Percentiles rank a stretch among this genome's conserved stretches.
phyloP scores from a whole-genome alignment of 1,140 invertebrate species.

The Halesus radiatus region DNA sequence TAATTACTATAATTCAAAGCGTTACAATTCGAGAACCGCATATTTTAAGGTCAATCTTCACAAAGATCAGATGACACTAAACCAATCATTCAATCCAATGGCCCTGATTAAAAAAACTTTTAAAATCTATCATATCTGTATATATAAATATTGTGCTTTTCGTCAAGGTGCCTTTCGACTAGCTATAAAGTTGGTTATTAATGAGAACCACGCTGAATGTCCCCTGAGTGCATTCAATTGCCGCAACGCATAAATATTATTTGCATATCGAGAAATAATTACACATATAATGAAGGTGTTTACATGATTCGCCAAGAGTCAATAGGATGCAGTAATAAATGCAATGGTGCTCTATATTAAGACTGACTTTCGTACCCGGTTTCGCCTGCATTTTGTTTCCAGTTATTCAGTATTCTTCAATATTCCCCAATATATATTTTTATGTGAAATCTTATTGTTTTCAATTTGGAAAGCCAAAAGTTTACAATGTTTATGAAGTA shows the following conservation, averaged over 20 bases:
- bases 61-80: background rate
- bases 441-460: too few species aligned
- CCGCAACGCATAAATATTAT: background rate
- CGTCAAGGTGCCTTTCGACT: background rate
- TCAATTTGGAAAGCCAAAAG: too few species aligned
- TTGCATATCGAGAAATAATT: conserved; percentile 23
- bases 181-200: background rate
- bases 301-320: background rate
- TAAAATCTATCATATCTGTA: background rate
- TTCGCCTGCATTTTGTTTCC: too few species aligned
- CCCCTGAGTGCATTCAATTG: conserved; percentile 5
- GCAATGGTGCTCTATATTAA: background rate
- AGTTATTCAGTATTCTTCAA: too few species aligned
- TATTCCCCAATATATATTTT: too few species aligned
- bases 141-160: background rate
- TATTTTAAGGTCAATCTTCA: conserved; percentile 16
- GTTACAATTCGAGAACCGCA: background rate
- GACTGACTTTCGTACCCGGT: background rate
- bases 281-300: conserved; percentile 6
- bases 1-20: background rate
- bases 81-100: background rate
- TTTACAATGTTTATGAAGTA: too few species aligned
- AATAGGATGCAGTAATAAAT: background rate
- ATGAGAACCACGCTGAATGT: background rate
- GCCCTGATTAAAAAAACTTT: background rate